Base-by-base conservation (phyloP, 2,797 vertebrate genomes). In the Typhlichthys eigenmanni region DNA sequence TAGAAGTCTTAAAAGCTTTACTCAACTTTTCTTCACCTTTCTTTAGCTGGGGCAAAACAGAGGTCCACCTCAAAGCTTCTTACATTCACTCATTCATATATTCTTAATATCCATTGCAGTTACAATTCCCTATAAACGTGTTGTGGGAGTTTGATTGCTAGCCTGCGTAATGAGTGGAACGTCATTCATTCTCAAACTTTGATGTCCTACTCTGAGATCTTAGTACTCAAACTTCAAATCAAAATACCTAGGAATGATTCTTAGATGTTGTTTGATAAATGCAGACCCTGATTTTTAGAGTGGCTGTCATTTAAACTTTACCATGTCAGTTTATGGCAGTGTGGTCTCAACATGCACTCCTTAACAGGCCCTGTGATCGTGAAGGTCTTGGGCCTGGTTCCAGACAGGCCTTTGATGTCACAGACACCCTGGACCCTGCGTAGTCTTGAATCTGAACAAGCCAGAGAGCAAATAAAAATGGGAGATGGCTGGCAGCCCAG, bases 371-470 rank as follows among this genome's bases (percentile, higher is more conserved):
- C 38, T 43, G 38, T 43, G 38, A 43, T 43, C 38, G 5, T 8
- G 38, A 43, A 43, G 38, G 38, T 9, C 24, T 73, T 73, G 65
- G 38, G 72, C 69, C 68, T 71, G 74, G 78, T 74, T 75, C 70
- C 63, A 77, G 80, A 76, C 79, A 75, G 61, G 64, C 48, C 75
- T 85, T 87, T 86, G 78, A 86, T 87, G 76, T 82, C 77, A 71
- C 65, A 65, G 55, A 55, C 50, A 19, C 71, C 67, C 64, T 49
- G 59, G 57, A 69, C 71, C 79, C 75, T 61, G 80, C 83, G 82
- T 80, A 66, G 71, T 76, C 62, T 71, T 75, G 58, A 72, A 82
- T 69, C 64, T 69, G 79, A 89, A 80, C 70, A 73, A 83, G 79
- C 64, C 59, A 70, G 55, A 83, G 77, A 80, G 73, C 74, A 86